phyloP scores from a whole-genome alignment of 2,797 vertebrate genomes.

The Pseudochirops corinnae region DNA sequence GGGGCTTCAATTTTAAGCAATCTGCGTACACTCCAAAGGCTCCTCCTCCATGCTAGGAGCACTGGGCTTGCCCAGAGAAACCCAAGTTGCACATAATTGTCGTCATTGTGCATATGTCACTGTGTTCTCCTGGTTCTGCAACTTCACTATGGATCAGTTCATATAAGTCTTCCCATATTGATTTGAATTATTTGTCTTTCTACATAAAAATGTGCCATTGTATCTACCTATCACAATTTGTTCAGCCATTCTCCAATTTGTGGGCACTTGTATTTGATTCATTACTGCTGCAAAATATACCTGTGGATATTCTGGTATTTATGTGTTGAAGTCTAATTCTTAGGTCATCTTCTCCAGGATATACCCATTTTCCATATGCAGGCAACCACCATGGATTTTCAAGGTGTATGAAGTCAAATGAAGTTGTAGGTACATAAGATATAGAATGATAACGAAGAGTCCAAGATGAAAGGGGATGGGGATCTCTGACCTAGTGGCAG shows the following conservation, averaged over 20 bases:
- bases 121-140: not conserved
- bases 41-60: not conserved
- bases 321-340: not conserved
- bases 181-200: not conserved
- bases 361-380: constrained; percentile 10
- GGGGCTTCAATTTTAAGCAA: not conserved
- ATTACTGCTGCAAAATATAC: not conserved
- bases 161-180: not conserved
- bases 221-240: not conserved
- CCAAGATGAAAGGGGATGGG: not conserved
- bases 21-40: not conserved
- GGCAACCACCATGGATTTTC: constrained; percentile 16
- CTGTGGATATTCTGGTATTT: not conserved
- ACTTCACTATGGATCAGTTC: not conserved
- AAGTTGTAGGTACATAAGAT: constrained; percentile 20
- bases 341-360: not conserved
- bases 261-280: not conserved
- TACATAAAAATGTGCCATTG: not conserved
- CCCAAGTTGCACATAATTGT: not conserved
- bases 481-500: not conserved
- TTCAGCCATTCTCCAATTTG: not conserved
- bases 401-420: constrained; percentile 16
- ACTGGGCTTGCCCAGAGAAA: not conserved
- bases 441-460: constrained; percentile 21
- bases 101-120: not conserved